Conservation (phyloP, 2,888 invertebrate species). For the Lucinisca nassula region DNA sequence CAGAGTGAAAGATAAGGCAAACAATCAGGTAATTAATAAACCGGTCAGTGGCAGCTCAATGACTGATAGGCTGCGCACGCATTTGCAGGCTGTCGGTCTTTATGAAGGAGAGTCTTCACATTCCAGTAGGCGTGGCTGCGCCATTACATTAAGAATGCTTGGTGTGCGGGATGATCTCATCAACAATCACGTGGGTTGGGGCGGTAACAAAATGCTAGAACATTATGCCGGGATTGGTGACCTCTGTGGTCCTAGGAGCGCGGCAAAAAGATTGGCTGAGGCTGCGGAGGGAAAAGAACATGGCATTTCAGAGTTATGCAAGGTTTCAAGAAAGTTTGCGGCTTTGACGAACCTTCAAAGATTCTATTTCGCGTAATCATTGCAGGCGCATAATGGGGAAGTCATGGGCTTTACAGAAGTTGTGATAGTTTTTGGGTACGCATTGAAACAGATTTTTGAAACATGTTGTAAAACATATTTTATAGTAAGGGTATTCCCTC, state of each 20-base stretch:
- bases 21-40: background rate
- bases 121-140: constrained; percentile 5
- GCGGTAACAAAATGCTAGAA: background rate
- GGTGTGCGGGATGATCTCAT: background rate
- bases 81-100: background rate
- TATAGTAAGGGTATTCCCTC: too few relatives aligned
- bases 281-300: too few relatives aligned
- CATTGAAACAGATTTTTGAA: too few relatives aligned
- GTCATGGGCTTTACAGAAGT: too few relatives aligned
- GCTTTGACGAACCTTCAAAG: too few relatives aligned
- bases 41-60: background rate
- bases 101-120: constrained; percentile 16
- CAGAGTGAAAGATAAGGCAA: background rate
- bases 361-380: too few relatives aligned
- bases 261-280: background rate
- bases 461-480: too few relatives aligned
- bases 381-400: too few relatives aligned
- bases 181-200: constrained; percentile 24
- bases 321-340: too few relatives aligned
- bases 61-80: background rate
- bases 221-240: constrained; percentile 24
- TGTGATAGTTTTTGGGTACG: too few relatives aligned
- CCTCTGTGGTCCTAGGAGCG: background rate
- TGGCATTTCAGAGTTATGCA: too few relatives aligned
- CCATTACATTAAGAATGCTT: constrained; percentile 3